phyloP scores from a whole-genome alignment of 1,140 invertebrate species.

The Drosophila azteca region DNA sequence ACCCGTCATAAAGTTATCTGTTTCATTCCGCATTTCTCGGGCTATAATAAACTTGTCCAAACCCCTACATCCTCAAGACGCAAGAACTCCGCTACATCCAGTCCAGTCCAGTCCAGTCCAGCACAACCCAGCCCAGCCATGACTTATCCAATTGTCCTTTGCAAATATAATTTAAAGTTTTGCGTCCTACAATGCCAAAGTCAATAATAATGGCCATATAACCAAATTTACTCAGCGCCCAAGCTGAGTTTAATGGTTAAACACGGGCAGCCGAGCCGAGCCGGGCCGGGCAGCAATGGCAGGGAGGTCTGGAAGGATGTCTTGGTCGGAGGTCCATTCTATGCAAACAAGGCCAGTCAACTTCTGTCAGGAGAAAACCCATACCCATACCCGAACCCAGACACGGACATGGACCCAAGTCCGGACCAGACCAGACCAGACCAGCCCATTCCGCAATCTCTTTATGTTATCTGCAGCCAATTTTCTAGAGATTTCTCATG shows the following conservation, averaged over 20 bases:
- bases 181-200: constrained; percentile 59
- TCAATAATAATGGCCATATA: constrained; percentile 80
- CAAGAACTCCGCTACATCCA: constrained; percentile 8
- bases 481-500: constrained; percentile 60
- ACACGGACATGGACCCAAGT: not conserved
- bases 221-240: constrained; percentile 70
- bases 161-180: constrained; percentile 81
- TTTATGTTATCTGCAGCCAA: constrained; percentile 73
- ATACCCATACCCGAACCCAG: constrained; percentile 20
- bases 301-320: not conserved
- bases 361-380: constrained; percentile 55
- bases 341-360: constrained; percentile 53
- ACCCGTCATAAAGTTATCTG: not conserved
- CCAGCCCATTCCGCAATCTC: constrained; percentile 45
- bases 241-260: constrained; percentile 41
- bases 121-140: constrained; percentile 5
- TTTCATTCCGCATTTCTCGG: constrained; percentile 10
- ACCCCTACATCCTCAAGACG: not conserved
- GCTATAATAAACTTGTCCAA: constrained; percentile 17
- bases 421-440: not conserved
- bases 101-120: not conserved
- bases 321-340: constrained; percentile 25
- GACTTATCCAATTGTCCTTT: constrained; percentile 73
- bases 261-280: constrained; percentile 4
- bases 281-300: not conserved